Percentiles rank a stretch among this genome's conserved stretches.
phyloP scores from a whole-genome alignment of 2,888 invertebrate species.

The Gisinianus flammeolus region DNA sequence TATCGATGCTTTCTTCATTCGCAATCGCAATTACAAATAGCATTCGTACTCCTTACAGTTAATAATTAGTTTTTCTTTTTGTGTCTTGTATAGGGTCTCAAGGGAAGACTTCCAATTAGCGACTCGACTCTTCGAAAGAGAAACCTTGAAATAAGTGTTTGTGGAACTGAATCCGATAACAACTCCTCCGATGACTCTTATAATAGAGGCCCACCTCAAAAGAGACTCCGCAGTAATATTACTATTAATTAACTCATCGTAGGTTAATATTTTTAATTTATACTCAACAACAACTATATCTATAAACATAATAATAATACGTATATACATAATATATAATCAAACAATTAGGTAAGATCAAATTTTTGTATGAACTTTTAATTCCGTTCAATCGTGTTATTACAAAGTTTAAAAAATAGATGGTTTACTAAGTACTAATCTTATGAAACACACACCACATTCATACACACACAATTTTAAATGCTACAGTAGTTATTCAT shows the following conservation, averaged over 20 bases:
- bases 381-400: constrained; percentile 12
- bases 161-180: constrained; percentile 54
- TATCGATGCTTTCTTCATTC: no score
- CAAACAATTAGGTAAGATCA: constrained; percentile 16
- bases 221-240: constrained; percentile 40
- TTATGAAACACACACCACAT: no score
- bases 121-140: constrained; percentile 57
- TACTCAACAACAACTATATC: constrained; percentile 5
- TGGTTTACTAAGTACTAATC: not conserved
- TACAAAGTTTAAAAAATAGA: constrained; percentile 17
- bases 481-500: no score
- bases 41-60: no score
- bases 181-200: constrained; percentile 51
- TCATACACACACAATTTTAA: no score
- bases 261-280: constrained; percentile 36
- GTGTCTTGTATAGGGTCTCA: no score
- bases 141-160: constrained; percentile 58
- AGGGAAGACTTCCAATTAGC: constrained; percentile 53
- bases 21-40: no score
- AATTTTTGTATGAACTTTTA: constrained; percentile 40
- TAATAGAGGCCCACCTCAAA: constrained; percentile 38
- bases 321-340: not conserved
- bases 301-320: not conserved
- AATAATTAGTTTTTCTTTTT: not conserved
- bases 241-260: constrained; percentile 40